phyloP scores from a whole-genome alignment of 2,113 vertebrate genomes.

The Rostratula benghalensis region DNA sequence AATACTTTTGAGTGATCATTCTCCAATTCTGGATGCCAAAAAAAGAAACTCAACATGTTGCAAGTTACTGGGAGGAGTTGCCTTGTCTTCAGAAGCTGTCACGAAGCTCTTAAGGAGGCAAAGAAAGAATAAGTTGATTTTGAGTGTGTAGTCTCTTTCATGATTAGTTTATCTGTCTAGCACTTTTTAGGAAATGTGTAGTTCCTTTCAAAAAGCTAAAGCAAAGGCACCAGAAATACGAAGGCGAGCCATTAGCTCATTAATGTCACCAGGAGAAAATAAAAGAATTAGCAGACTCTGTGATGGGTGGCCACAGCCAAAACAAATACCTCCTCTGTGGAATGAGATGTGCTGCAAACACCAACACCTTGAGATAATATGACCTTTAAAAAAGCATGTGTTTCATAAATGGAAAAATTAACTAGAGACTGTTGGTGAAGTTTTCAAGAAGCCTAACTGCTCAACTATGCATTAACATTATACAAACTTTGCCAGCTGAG shows the following conservation, averaged over 20 bases:
- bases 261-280: neutral
- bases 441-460: neutral
- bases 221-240: neutral
- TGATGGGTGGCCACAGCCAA: neutral
- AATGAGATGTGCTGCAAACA: neutral
- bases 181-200: neutral
- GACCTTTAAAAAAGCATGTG: neutral
- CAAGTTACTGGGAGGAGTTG: neutral
- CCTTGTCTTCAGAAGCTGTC: neutral
- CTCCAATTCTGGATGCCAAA: neutral
- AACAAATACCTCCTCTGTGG: neutral
- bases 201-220: neutral
- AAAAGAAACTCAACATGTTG: neutral
- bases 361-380: neutral
- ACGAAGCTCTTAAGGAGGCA: neutral
- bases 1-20: neutral
- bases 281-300: neutral
- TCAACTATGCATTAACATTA: neutral
- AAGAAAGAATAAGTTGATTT: neutral
- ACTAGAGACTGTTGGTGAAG: neutral
- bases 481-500: neutral
- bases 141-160: neutral
- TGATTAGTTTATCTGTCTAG: neutral
- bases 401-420: slow-evolving; percentile 23
- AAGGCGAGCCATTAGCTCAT: neutral